A percentile compares a stretch with the other conserved stretches of the same genome.
Conservation (phyloP, 2,797 vertebrate genomes). For the Platalea minor region DNA sequence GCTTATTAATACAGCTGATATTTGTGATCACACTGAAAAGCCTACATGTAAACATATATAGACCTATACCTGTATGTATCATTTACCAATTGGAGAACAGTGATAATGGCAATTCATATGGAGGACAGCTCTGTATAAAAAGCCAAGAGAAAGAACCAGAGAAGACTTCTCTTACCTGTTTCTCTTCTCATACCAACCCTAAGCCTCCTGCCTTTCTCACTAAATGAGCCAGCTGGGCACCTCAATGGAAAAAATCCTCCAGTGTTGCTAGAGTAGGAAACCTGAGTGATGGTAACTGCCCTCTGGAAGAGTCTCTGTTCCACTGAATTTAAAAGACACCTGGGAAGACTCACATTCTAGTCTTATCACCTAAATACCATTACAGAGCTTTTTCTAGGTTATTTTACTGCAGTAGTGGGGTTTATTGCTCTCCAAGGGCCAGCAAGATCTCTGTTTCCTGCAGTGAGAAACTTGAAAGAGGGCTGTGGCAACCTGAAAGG, state of each 20-base stretch:
- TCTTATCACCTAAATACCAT: neutral
- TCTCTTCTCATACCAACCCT: neutral
- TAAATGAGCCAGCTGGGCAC: neutral
- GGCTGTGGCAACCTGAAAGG: neutral
- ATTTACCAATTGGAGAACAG: neutral
- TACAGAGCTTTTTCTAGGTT: neutral
- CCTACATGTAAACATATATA: neutral
- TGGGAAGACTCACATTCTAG: neutral
- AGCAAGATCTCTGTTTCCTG: neutral
- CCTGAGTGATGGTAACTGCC: neutral
- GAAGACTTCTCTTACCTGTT: neutral
- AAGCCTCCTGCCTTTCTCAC: neutral
- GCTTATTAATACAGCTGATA: neutral
- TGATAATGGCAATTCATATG: accelerated
- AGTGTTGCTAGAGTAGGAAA: neutral
- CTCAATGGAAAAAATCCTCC: neutral
- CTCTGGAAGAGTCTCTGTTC: neutral
- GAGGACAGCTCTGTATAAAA: neutral
- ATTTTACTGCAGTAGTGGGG: neutral
- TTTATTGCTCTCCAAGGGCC: neutral
- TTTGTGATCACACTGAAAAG: neutral
- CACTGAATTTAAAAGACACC: neutral
- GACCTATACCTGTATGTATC: neutral
- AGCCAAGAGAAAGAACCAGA: neutral
- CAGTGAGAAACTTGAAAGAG: neutral